A percentile compares a stretch with the other conserved stretches of the same genome.
These are phyloP conservation scores for Diarsia rubi DNA, from an alignment of 2,888 invertebrate species.

Conservation along the genomic window DNA sequence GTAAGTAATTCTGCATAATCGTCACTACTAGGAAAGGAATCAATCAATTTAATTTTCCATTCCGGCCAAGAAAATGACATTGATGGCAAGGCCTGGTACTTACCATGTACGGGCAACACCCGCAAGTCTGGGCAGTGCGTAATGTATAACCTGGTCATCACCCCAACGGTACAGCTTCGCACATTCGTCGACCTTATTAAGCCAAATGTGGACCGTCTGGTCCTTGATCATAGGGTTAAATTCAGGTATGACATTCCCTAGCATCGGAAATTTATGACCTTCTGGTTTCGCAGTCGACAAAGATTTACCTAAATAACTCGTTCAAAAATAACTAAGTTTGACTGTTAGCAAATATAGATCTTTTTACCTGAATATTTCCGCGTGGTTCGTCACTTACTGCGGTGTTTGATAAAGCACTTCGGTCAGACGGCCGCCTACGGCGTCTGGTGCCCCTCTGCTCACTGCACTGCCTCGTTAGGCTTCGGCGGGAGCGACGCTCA, in stretches of 20 bases:
- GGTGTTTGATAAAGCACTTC: background rate
- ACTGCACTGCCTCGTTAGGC: background rate
- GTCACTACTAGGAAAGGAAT: slow-evolving; percentile 15
- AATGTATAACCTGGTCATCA: no score
- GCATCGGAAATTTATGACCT: no score
- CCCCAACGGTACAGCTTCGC: no score
- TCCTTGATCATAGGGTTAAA: no score
- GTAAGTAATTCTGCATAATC: slow-evolving; percentile 6
- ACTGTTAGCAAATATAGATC: slow-evolving; percentile 3
- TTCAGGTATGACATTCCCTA: no score
- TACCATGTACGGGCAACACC: slow-evolving; percentile 32
- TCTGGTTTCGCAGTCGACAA: no score
- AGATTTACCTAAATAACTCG: slow-evolving; percentile 17
- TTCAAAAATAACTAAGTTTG: slow-evolving; percentile 8
- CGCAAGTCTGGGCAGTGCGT: no score
- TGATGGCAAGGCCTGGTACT: slow-evolving; percentile 5
- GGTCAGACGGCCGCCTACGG: background rate
- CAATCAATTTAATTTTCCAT: slow-evolving; percentile 41
- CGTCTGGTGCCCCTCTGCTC: background rate
- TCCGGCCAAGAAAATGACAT: slow-evolving; percentile 46
- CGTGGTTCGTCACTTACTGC: slow-evolving; percentile 9
- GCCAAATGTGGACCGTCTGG: no score
- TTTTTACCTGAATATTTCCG: background rate
- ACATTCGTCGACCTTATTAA: no score
- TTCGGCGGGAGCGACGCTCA: no score